A percentile compares a stretch with the other conserved stretches of the same genome.
phyloP scores from a whole-genome alignment of 1,140 invertebrate species.

The Drosophila elegans region DNA sequence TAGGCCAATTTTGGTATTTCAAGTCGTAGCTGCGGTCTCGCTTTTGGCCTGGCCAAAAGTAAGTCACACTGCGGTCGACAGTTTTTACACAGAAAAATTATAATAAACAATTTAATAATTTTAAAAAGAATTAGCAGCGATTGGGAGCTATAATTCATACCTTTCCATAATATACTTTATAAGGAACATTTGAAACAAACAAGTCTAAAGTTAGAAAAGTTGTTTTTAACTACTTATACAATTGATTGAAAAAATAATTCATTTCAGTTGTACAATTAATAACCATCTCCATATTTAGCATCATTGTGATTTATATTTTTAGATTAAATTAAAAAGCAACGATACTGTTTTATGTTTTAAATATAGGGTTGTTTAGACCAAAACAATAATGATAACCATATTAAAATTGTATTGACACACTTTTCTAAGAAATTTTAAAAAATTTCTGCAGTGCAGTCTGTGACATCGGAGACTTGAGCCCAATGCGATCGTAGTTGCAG shows the following conservation, averaged over 20 bases:
- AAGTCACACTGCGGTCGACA: conserved; percentile 17
- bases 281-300: background rate
- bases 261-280: background rate
- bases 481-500: conserved; percentile 8
- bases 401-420: background rate
- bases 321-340: too few species aligned
- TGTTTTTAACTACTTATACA: too few species aligned
- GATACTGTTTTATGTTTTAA: too few species aligned
- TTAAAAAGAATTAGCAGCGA: background rate
- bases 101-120: background rate
- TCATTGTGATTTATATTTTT: too few species aligned
- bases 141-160: background rate
- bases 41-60: conserved; percentile 27
- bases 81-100: conserved; percentile 16
- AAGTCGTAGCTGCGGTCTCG: conserved; percentile 17
- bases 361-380: too few species aligned
- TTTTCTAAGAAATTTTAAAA: background rate
- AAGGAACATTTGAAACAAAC: too few species aligned
- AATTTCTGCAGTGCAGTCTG: conserved; percentile 2
- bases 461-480: conserved; percentile 8
- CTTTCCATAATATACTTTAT: too few species aligned
- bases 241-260: background rate
- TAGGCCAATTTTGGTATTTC: conserved; percentile 47
- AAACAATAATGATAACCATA: too few species aligned
- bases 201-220: too few species aligned